These are phyloP conservation scores for Alentia gelatinosa DNA, from an alignment of 2,888 invertebrate genomes.

Conservation along the genomic window DNA sequence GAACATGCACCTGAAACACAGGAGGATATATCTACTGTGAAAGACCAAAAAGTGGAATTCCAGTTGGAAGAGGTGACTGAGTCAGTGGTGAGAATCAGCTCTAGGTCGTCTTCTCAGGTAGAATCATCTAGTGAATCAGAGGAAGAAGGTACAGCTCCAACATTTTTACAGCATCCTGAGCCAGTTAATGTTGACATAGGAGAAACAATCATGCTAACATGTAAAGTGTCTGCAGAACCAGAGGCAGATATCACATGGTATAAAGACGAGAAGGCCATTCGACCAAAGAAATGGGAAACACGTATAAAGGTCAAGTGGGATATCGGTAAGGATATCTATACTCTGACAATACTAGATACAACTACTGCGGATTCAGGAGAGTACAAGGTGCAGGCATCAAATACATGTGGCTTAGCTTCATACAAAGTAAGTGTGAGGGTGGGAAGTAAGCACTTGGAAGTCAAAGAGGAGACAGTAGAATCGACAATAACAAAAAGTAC, in stretches of 20 bases:
- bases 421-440: not conserved
- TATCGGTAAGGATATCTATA: not conserved
- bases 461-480: too few species aligned
- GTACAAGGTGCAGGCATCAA: constrained; percentile 52
- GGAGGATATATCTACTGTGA: not conserved
- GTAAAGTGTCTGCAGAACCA: constrained; percentile 53
- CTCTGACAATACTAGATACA: constrained; percentile 53
- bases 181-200: constrained; percentile 9
- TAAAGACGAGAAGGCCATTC: constrained; percentile 67
- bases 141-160: not conserved
- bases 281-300: constrained; percentile 58
- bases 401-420: not conserved
- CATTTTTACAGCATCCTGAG: not conserved
- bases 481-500: too few species aligned
- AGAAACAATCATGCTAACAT: not conserved
- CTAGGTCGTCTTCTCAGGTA: not conserved
- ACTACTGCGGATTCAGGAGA: constrained; percentile 55
- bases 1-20: constrained; percentile 7
- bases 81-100: not conserved
- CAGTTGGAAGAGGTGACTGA: constrained; percentile 2
- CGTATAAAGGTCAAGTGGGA: constrained; percentile 32
- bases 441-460: too few species aligned
- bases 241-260: constrained; percentile 75
- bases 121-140: not conserved
- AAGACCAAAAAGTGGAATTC: not conserved